These are phyloP conservation scores for Distichodus sexfasciatus DNA, from an alignment of 2,797 vertebrate species.

Conservation along the genomic window DNA sequence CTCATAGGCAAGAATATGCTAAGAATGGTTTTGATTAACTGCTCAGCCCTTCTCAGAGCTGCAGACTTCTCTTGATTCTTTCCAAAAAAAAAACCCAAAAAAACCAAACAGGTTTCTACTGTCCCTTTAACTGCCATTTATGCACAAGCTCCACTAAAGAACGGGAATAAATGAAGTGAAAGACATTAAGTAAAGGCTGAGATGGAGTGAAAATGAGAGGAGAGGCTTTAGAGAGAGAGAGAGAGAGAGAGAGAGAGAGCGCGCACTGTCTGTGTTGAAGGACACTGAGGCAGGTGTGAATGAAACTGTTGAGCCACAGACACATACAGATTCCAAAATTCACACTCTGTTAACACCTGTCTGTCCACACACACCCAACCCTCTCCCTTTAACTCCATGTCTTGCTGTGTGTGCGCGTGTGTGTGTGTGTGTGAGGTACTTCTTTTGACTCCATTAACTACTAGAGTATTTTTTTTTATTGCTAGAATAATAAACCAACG, in stretches of 20 bases:
- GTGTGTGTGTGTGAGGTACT: too few relatives aligned
- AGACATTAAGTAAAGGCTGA: not conserved
- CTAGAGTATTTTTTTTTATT: too few relatives aligned
- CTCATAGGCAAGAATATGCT: too few relatives aligned
- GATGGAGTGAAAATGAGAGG: not conserved
- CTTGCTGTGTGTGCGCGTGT: not conserved
- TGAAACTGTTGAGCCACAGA: slow-evolving; percentile 58
- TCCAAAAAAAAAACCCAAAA: not conserved
- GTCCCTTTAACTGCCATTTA: not conserved
- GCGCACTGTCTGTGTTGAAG: slow-evolving; percentile 51
- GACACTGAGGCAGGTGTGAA: slow-evolving; percentile 69
- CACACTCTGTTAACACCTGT: slow-evolving; percentile 58
- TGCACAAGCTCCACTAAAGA: too few relatives aligned
- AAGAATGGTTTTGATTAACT: too few relatives aligned
- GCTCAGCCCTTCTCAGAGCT: too few relatives aligned
- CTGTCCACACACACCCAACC: slow-evolving; percentile 40
- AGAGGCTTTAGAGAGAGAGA: slow-evolving; percentile 20
- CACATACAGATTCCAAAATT: slow-evolving; percentile 46
- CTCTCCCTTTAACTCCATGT: slow-evolving; percentile 8
- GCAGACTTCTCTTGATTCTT: too few relatives aligned
- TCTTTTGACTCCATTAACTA: too few relatives aligned
- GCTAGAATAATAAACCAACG: too few relatives aligned
- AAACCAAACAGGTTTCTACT: not conserved
- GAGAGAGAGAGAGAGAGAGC: slow-evolving; percentile 16
- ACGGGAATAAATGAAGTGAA: too few relatives aligned